These are phyloP conservation scores for Bradypodion ventrale DNA, from an alignment of 2,797 vertebrate genomes.

Conservation along the genomic window DNA sequence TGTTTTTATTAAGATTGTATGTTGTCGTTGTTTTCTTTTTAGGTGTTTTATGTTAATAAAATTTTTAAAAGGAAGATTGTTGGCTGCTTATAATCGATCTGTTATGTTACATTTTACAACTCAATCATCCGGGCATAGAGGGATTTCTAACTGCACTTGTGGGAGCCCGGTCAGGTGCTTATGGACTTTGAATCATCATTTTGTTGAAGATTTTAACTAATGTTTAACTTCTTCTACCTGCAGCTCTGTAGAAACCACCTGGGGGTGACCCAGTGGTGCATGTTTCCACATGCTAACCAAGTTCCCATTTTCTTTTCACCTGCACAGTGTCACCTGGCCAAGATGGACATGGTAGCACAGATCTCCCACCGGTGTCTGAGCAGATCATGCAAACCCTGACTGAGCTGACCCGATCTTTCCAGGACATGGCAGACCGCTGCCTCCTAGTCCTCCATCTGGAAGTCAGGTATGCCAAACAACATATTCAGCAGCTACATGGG, in stretches of 20 bases:
- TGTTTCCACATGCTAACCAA: neutral
- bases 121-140: neutral
- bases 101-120: neutral
- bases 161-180: conserved; percentile 19
- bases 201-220: neutral
- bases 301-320: fast-evolving
- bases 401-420: conserved; percentile 90
- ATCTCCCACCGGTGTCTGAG: conserved; percentile 86
- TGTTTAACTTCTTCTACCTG: neutral
- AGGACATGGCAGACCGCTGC: conserved; percentile 95
- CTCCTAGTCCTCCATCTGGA: conserved; percentile 94
- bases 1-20: too few relatives aligned
- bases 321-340: conserved; percentile 79
- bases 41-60: too few relatives aligned
- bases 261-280: conserved; percentile 1
- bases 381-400: conserved; percentile 92
- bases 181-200: conserved; percentile 1
- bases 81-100: neutral
- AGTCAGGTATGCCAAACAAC: conserved; percentile 84
- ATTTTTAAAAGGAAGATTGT: too few relatives aligned
- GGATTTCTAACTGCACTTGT: conserved; percentile 5
- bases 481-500: too few relatives aligned
- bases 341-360: conserved; percentile 81
- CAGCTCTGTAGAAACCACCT: neutral
- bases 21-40: too few relatives aligned